These are phyloP conservation scores for Sinocyclocheilus anophthalmus DNA, from an alignment of 2,113 vertebrate species.

Conservation along the genomic window DNA sequence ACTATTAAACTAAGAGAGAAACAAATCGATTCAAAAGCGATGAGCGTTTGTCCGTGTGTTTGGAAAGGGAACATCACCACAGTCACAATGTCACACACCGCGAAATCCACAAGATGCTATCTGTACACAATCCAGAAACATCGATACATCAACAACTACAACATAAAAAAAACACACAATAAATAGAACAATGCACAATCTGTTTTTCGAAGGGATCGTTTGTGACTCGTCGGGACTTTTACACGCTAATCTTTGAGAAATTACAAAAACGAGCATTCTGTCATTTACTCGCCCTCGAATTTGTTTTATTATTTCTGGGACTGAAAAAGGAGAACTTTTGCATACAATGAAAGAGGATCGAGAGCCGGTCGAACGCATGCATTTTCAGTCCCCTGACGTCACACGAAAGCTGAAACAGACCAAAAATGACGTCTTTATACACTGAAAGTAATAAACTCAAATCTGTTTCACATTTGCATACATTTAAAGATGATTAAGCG, in stretches of 20 bases:
- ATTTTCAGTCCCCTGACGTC: too few species aligned
- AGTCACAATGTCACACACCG: constrained; percentile 61
- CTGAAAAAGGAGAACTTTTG: neutral
- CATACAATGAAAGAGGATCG: constrained; percentile 31
- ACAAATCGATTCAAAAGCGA: neutral
- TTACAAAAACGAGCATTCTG: neutral
- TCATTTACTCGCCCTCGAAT: neutral
- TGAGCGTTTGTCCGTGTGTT: neutral
- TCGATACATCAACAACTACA: constrained; percentile 39
- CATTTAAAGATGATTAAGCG: neutral
- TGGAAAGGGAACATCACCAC: constrained; percentile 40
- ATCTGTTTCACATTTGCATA: neutral
- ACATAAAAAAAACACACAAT: constrained; percentile 14
- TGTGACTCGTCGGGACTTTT: neutral
- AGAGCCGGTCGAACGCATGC: neutral
- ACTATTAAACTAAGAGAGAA: neutral
- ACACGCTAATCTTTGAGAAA: neutral
- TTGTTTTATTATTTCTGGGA: neutral
- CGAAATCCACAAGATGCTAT: constrained; percentile 60
- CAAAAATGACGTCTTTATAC: too few species aligned
- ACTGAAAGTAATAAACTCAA: neutral
- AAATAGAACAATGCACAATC: constrained; percentile 19
- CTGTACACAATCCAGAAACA: constrained; percentile 48
- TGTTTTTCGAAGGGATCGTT: neutral
- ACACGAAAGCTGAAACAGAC: too few species aligned